Conservation (phyloP, 2,888 invertebrate genomes). For the Salticus scenicus region DNA sequence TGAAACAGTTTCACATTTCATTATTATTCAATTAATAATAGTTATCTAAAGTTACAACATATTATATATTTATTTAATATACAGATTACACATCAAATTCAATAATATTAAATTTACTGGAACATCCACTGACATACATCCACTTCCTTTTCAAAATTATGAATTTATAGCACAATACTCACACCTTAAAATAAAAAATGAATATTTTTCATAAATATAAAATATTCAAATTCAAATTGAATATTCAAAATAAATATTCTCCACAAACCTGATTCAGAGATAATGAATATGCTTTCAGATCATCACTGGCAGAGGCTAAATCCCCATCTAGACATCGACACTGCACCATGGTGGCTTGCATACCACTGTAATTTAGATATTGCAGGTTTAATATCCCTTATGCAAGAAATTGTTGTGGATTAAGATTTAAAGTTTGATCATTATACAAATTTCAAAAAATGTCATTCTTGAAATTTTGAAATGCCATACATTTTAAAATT, state of each 20-base stretch:
- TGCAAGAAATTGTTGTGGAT: too few relatives aligned
- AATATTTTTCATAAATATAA: not conserved
- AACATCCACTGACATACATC: not conserved
- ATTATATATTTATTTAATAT: too few relatives aligned
- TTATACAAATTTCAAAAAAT: too few relatives aligned
- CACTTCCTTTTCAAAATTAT: not conserved
- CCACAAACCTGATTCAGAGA: slow-evolving; percentile 41
- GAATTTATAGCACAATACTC: not conserved
- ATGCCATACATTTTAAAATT: too few relatives aligned
- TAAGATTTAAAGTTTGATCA: too few relatives aligned
- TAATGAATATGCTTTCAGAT: slow-evolving; percentile 32
- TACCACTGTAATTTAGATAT: slow-evolving; percentile 61
- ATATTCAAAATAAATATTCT: not conserved
- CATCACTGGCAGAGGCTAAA: not conserved
- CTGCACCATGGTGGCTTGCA: slow-evolving; percentile 67
- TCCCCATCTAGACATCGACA: slow-evolving; percentile 51
- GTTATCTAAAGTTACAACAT: too few relatives aligned
- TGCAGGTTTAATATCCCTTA: too few relatives aligned
- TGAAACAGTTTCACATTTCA: too few relatives aligned
- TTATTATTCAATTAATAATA: too few relatives aligned
- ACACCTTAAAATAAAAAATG: not conserved
- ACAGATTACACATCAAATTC: too few relatives aligned
- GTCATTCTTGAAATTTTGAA: too few relatives aligned
- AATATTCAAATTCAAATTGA: not conserved
- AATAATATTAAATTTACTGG: not conserved